phyloP scores from a whole-genome alignment of 2,888 invertebrate species.

The Parnassius mnemosyne region DNA sequence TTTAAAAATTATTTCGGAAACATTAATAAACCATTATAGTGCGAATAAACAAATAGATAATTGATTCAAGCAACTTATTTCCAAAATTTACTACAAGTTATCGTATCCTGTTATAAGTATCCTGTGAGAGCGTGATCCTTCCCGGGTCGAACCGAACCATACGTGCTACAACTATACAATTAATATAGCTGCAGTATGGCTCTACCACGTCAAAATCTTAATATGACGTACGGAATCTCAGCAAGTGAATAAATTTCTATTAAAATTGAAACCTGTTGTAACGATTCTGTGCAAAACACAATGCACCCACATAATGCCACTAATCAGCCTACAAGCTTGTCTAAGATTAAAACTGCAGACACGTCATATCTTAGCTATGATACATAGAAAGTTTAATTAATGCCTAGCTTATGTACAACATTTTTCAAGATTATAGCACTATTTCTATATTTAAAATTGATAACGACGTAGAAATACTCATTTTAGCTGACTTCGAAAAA shows the following conservation, averaged over 20 bases:
- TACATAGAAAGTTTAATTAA: constrained; percentile 16
- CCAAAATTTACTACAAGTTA: background rate
- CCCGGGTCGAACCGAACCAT: no score
- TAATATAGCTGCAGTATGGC: no score
- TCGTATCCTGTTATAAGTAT: no score
- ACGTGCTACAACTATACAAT: no score
- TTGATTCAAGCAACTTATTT: background rate
- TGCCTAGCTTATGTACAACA: no score
- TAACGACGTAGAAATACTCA: no score
- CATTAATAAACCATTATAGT: background rate
- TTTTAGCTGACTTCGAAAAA: no score
- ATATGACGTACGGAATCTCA: constrained; percentile 19
- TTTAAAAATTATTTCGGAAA: no score
- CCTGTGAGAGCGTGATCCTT: no score
- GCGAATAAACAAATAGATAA: background rate
- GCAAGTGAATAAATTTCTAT: constrained; percentile 31
- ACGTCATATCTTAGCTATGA: constrained; percentile 23
- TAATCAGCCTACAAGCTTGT: constrained; percentile 18
- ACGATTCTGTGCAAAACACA: constrained; percentile 24
- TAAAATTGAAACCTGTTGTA: constrained; percentile 28
- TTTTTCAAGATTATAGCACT: no score
- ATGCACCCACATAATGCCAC: constrained; percentile 28
- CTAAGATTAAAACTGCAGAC: constrained; percentile 18
- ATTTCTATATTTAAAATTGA: no score
- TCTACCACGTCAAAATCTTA: no score